Evolutionary conservation across 2,113 vertebrate species (phyloP), one percentile per base, ranked within the genome.

Genomic region (Chiloscyllium plagiosum): DNA sequence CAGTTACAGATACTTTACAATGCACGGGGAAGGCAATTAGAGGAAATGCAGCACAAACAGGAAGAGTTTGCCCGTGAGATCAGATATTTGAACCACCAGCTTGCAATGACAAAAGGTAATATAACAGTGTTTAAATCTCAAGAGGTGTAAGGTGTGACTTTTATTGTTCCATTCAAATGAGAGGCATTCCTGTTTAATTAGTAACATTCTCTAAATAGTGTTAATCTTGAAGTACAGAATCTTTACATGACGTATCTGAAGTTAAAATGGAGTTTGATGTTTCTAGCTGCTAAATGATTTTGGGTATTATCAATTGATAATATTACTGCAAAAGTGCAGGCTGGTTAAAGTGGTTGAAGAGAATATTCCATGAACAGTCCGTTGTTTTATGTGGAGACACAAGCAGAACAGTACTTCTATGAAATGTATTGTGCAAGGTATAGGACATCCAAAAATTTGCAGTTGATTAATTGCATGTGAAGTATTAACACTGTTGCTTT

Each of bases 1-100:
- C 99, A 99, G 96, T 97, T 99, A 96, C 98, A 98, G 96, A 98
- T 99, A 97, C 97, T 99, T 96, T 98, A 99, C 97, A 98, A 98
- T 97, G 99, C 99, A 69, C 98, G 98, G 96, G 98, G 98, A 86
- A 98, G 99, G 96, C 98, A 99, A 96, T 97, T 99, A 68, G 98
- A 98, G 96, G 98, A 98, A 96, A 97, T 99, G 96, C 98, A 98
- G 96, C 97, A 97, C 96, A 98, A 99, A 96, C 97, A 99, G 95
- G 99, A 99, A 94, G 99, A 99, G 96, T 98, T 98, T 70, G 97
- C 98, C 2, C 98, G 98, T 90, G 98, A 98, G 65, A 97, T 98
- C 97, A 98, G 99, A 96, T 99, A 98, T 96, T 96, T 99, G 68
- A 99, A 98, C 96, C 99, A 99, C 97, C 99, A 99, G 97, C 98